Evolutionary conservation across 2,113 vertebrate genomes (phyloP), one percentile per base, ranked within the genome.

Genomic region (Toxotes chatareus): DNA sequence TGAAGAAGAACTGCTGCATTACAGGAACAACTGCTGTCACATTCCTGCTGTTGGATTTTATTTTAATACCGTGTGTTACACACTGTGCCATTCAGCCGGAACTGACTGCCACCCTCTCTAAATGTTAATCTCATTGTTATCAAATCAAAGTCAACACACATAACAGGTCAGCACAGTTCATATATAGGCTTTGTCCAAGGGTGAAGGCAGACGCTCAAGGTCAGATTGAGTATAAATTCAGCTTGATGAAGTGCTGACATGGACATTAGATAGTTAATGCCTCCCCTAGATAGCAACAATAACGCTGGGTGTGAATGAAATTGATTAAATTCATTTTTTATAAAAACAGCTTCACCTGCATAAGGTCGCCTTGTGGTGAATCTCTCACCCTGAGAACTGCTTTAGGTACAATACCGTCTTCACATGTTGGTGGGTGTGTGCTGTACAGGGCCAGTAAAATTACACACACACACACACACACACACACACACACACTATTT

Each of bases 61-160:
- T 62, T 81, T 80, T 83, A 83, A 89, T 86, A 69, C 66, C 59
- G 74, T 81, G 44, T 27, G 84, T 76, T 80, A 73, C 53, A 74
- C 55, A 65, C 46, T 42, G 75, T 3, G 80, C 38, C 64, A 5
- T 64, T 85, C 76, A 68, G 81, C 65, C 36, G 49, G 80, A 83
- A 82, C 73, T 19, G 83, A 81, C 79, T 66, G 79, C 77, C 79
- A 84, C 63, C 88, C 74, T 87, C 85, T 90, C 86, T 91, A 90
- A 89, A 91, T 91, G 91, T 88, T 92, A 87, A 92, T 92, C 78
- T 88, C 75, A 67, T 70, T 77, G 87, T 90, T 88, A 90, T 91
- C 89, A 85, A 90, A 91, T 86, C 86, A 89, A 64, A 55, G 80
- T 88, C 88, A 74, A 65, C 68, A 49, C 63, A 47, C 75, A 73